These are phyloP conservation scores for Eunapius fragilis DNA, from an alignment of 37 sponge, comb jelly and placozoan species.

Conservation along the genomic window DNA sequence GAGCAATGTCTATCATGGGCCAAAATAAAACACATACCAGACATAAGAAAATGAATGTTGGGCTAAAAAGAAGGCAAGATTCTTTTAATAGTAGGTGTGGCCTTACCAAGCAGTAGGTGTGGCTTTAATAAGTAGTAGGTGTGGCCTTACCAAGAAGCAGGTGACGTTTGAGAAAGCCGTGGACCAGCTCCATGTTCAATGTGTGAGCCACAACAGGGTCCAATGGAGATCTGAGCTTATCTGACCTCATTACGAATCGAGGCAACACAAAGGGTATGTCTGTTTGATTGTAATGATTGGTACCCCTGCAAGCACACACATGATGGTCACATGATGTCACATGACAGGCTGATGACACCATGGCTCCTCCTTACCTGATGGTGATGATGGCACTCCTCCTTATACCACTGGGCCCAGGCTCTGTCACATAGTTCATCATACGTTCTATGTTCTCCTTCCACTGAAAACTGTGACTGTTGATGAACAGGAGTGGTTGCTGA, in stretches of 20 bases:
- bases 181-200: constrained; percentile 49
- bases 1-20: too few species aligned
- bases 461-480: constrained; percentile 67
- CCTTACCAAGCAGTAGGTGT: too few species aligned
- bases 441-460: constrained; percentile 54
- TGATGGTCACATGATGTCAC: too few species aligned
- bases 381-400: constrained; percentile 29
- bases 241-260: background rate
- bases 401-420: constrained; percentile 39
- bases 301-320: constrained; percentile 24
- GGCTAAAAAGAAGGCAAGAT: too few species aligned
- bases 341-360: background rate
- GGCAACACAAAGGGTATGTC: constrained; percentile 43
- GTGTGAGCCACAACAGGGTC: constrained; percentile 33
- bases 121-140: background rate
- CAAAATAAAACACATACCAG: too few species aligned
- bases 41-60: too few species aligned
- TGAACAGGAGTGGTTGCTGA: constrained; percentile 67
- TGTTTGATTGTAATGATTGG: constrained; percentile 59
- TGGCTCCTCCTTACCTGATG: constrained; percentile 6
- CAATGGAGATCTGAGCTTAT: background rate
- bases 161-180: constrained; percentile 67
- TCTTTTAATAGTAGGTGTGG: too few species aligned
- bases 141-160: constrained; percentile 57
- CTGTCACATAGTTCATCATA: constrained; percentile 48